Conservation (phyloP, 2,888 invertebrate genomes). For the Aporophyla nigra region DNA sequence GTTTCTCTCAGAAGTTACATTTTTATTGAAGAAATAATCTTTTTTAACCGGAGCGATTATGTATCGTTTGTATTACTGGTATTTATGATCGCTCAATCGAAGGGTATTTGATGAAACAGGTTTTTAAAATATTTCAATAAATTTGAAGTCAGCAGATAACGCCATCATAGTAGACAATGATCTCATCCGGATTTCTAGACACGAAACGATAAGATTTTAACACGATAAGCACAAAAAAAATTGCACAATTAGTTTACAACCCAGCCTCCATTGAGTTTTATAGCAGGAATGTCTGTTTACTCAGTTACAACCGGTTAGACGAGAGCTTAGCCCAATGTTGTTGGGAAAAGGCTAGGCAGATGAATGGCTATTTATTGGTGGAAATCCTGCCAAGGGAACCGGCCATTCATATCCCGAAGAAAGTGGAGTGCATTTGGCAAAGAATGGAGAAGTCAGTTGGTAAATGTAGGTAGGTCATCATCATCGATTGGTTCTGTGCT, state of each 20-base stretch:
- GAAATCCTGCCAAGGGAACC: not conserved
- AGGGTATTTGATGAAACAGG: slow-evolving; percentile 18
- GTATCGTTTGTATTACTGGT: not conserved
- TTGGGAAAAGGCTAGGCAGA: no score
- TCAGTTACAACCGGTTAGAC: no score
- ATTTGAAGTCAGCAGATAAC: not conserved
- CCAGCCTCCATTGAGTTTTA: not conserved
- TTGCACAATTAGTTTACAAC: no score
- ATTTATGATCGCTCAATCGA: not conserved
- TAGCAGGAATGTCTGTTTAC: no score
- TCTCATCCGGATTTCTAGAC: not conserved
- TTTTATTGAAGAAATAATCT: not conserved
- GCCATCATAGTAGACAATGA: not conserved
- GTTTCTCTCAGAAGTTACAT: not conserved
- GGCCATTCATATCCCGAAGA: not conserved
- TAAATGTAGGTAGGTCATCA: no score
- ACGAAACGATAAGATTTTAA: not conserved
- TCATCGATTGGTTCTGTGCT: no score
- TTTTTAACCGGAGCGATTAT: not conserved
- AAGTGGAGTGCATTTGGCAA: not conserved
- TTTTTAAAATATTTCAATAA: not conserved
- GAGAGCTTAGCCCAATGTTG: no score
- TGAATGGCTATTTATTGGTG: no score
- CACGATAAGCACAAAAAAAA: no score
- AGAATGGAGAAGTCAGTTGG: not conserved